Evolutionary conservation across 2,797 vertebrate species (phyloP).

Genomic region (Erethizon dorsatum): DNA sequence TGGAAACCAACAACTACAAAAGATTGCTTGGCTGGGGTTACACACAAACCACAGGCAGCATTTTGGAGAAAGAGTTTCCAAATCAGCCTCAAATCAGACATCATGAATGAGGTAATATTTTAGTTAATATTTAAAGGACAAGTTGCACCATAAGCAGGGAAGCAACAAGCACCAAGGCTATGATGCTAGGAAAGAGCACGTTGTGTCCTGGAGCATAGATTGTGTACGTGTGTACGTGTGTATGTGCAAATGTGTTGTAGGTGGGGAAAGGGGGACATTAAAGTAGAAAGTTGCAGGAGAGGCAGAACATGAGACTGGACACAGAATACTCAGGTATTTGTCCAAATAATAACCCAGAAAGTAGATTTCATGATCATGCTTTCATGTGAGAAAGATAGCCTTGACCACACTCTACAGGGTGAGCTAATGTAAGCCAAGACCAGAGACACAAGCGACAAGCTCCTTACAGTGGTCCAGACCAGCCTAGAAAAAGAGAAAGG

Average conservation of each 20-base stretch:
- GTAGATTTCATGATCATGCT: neutral
- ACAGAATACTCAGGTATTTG: neutral
- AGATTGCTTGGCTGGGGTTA: neutral
- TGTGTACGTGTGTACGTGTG: too few relatives aligned
- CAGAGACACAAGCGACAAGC: neutral
- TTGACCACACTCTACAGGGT: neutral
- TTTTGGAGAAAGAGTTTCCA: neutral
- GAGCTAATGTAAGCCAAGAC: neutral
- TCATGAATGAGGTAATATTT: neutral
- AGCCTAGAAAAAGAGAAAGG: neutral
- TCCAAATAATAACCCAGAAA: neutral
- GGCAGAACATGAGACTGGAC: neutral
- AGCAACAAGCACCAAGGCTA: neutral
- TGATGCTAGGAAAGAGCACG: neutral
- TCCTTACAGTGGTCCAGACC: neutral
- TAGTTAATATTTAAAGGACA: neutral
- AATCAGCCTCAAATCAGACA: neutral
- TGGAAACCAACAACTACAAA: neutral
- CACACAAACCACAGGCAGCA: neutral
- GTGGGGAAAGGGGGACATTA: neutral
- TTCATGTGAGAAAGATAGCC: neutral
- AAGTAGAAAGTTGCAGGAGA: neutral
- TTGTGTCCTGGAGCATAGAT: neutral
- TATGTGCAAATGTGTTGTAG: neutral
- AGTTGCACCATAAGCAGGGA: neutral